Percentiles rank a stretch among this genome's conserved stretches.
Conservation (phyloP, 2,797 vertebrate genomes). For the Brachyalestes nurse region DNA sequence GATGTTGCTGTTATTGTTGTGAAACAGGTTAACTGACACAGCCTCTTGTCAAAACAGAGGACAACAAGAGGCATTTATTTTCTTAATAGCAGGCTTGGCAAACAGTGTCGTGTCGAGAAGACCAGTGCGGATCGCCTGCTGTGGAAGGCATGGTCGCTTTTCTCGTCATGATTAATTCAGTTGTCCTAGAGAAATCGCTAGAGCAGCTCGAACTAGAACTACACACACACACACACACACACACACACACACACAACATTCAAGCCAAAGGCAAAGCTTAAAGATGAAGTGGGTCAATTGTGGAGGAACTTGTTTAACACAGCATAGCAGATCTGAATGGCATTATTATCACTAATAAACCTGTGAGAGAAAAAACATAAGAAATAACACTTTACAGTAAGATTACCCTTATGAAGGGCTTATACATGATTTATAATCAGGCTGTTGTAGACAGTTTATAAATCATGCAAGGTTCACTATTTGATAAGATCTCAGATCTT, state of each 20-base stretch:
- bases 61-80: slow-evolving; percentile 36
- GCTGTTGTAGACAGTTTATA: too few species aligned
- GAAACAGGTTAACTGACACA: slow-evolving; percentile 23
- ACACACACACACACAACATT: slow-evolving; percentile 16
- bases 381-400: too few species aligned
- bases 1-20: slow-evolving; percentile 13
- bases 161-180: slow-evolving; percentile 52
- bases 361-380: background rate
- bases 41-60: slow-evolving; percentile 13
- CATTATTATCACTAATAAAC: background rate
- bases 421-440: too few species aligned
- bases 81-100: slow-evolving; percentile 48
- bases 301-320: slow-evolving; percentile 3
- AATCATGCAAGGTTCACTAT: too few species aligned
- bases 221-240: too few species aligned
- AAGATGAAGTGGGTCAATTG: slow-evolving; percentile 23
- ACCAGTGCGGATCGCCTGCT: slow-evolving; percentile 36
- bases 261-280: slow-evolving; percentile 8
- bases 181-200: slow-evolving; percentile 31
- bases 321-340: background rate
- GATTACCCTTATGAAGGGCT: too few species aligned
- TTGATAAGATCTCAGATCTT: too few species aligned
- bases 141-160: slow-evolving; percentile 39
- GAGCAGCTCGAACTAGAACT: slow-evolving; percentile 6
- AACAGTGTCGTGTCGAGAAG: slow-evolving; percentile 27